phyloP scores from a whole-genome alignment of 2,888 invertebrate genomes.

The Acanthosepion esculentum region DNA sequence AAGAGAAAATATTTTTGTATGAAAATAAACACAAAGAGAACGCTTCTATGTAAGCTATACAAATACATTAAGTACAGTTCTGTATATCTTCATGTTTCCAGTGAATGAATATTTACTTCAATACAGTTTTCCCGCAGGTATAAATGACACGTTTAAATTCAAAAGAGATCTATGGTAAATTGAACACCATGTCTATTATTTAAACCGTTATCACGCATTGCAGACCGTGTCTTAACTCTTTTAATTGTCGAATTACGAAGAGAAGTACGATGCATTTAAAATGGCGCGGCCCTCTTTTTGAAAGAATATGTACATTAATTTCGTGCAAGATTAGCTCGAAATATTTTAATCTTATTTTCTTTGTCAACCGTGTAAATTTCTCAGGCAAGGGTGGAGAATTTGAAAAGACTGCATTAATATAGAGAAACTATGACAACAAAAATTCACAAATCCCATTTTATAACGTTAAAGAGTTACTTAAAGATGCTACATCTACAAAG shows the following conservation, averaged over 20 bases:
- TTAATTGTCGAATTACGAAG: background rate
- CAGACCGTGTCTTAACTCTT: background rate
- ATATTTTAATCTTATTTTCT: too few relatives aligned
- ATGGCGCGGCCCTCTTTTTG: background rate
- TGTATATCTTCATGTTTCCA: background rate
- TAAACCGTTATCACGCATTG: background rate
- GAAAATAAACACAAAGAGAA: background rate
- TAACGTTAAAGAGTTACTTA: too few relatives aligned
- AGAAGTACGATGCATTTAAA: background rate
- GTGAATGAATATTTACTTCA: background rate
- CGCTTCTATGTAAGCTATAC: background rate
- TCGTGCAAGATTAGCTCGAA: too few relatives aligned
- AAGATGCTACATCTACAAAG: too few relatives aligned
- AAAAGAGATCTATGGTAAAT: background rate
- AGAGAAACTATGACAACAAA: too few relatives aligned
- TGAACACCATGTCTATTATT: background rate
- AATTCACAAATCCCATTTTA: too few relatives aligned
- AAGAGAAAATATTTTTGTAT: background rate
- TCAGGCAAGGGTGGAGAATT: too few relatives aligned
- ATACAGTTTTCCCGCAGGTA: background rate
- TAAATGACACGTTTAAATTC: conserved; percentile 16
- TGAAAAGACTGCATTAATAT: too few relatives aligned
- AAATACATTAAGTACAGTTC: background rate
- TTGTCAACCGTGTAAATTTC: too few relatives aligned
- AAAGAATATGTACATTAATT: background rate